Evolutionary conservation across 2,113 vertebrate genomes (phyloP).

Genomic region (Aegotheles bennettii): DNA sequence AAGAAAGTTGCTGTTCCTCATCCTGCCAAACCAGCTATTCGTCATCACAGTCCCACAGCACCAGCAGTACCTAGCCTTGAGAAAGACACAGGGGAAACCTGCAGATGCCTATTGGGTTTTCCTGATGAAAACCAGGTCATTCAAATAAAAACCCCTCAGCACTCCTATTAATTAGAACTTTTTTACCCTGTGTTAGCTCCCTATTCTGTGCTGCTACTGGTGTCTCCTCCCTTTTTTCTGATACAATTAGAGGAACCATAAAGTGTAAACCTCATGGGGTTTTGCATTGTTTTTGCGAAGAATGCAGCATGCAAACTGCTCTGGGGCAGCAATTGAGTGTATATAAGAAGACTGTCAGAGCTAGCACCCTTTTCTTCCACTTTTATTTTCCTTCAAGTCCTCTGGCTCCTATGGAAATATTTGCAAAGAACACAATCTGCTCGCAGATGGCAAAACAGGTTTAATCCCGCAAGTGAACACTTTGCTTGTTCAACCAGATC

Average conservation of each 20-base stretch:
- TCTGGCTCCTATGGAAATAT: background rate
- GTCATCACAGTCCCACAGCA: too few species aligned
- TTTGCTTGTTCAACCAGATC: background rate
- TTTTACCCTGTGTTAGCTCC: background rate
- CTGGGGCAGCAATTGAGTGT: background rate
- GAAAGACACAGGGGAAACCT: background rate
- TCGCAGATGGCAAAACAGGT: background rate
- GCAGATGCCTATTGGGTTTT: background rate
- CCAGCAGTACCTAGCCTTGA: background rate
- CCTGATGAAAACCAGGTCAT: background rate
- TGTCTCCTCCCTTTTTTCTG: background rate
- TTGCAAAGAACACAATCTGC: background rate
- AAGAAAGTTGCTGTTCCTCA: background rate
- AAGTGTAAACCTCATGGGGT: background rate
- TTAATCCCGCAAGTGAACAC: background rate
- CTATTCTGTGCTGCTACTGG: background rate
- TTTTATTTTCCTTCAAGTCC: background rate
- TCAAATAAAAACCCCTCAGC: background rate
- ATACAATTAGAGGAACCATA: background rate
- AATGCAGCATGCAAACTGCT: background rate
- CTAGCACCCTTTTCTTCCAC: background rate
- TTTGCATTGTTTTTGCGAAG: background rate
- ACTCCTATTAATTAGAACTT: background rate
- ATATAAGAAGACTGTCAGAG: background rate
- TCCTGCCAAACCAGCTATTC: background rate